Base-by-base conservation (phyloP, 2,113 vertebrate species). In the Oriolus oriolus region DNA sequence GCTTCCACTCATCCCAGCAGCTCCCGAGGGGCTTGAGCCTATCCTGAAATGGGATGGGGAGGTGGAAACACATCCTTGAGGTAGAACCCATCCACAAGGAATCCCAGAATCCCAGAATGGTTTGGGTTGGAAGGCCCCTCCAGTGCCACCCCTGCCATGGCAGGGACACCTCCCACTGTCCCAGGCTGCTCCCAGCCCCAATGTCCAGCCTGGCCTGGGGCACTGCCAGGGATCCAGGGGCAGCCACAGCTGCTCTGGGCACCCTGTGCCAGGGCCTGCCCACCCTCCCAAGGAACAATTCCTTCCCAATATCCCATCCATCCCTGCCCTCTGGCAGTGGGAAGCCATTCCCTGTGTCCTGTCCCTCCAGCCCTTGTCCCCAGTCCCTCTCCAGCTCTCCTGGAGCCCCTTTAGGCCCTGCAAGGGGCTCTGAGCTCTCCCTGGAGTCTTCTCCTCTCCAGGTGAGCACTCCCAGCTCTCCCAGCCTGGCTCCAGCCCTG, bases 81-180 rank as follows among this genome's bases (percentile, higher is more conserved):
- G 49, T 18, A 68, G 49, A 85, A 35, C 23, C 33, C 4, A 22
- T 7, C 28, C 21, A 5, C 2, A 6, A 53, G 75, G 12, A 69
- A 70, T 61, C 35, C 35, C 39, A 44, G 61, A 31, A 22, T 39
- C 44, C 13, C 6, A 22, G 45, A 42, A 21, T 11, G 39, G 33
- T 0, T 33, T 79, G 49, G 41, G 9, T 12, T 1, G 47, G 45
- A 17, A 59, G 4, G 1, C 56, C 16, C 47, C 11, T 0, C 57
- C 68, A 44, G 22, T 9, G 5, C 45, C 56, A 13, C 33, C 45
- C n/a, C 39, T 37, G 68, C 33, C 39, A 33, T 33, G 47, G 68
- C 68, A 53, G 68, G 57, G 47, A 73, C 81, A 33, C 33, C 68
- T 84, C 0, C 57, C 81, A 37, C 57, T 53, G 21, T 31, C 80